A percentile compares a stretch with the other conserved stretches of the same genome.
These are phyloP conservation scores for Gonatopus flavifemur DNA, from an alignment of 1,140 invertebrate genomes.

Conservation along the genomic window DNA sequence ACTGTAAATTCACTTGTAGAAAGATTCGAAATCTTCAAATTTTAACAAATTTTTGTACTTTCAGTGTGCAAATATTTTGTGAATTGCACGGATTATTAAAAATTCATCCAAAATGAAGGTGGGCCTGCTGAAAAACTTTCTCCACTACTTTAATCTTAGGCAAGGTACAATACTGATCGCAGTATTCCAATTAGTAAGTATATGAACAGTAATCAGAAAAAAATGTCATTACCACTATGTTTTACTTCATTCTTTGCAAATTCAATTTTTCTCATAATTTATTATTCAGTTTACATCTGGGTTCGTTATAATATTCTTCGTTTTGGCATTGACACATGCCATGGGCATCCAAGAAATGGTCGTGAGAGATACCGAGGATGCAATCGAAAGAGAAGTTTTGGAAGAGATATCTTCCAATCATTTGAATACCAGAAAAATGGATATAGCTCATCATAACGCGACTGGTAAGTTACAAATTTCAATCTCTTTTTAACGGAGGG, in stretches of 20 bases:
- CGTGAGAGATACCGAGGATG: constrained; percentile 55
- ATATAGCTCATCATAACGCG: constrained; percentile 55
- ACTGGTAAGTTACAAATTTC: constrained; percentile 35
- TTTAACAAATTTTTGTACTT: not conserved
- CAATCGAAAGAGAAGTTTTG: constrained; percentile 47
- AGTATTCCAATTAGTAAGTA: constrained; percentile 53
- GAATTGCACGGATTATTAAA: not conserved
- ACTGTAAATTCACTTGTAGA: too few relatives aligned
- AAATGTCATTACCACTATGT: constrained; percentile 1
- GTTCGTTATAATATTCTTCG: constrained; percentile 54
- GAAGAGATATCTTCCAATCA: constrained; percentile 53
- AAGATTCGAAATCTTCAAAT: too few relatives aligned
- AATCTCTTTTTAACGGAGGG: not conserved
- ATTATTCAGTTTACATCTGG: constrained; percentile 49
- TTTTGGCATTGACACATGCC: constrained; percentile 52
- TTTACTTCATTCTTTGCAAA: constrained; percentile 7
- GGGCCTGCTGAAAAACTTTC: constrained; percentile 47
- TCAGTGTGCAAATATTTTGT: not conserved
- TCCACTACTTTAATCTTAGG: constrained; percentile 53
- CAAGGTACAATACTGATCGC: constrained; percentile 59
- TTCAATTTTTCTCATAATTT: constrained; percentile 5
- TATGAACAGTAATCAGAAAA: not conserved
- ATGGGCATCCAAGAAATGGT: constrained; percentile 56
- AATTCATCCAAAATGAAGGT: constrained; percentile 39
- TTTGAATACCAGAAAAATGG: constrained; percentile 54